Evolutionary conservation across 1,140 invertebrate genomes (phyloP).

Genomic region (Stenopsyche tienmushanensis): DNA sequence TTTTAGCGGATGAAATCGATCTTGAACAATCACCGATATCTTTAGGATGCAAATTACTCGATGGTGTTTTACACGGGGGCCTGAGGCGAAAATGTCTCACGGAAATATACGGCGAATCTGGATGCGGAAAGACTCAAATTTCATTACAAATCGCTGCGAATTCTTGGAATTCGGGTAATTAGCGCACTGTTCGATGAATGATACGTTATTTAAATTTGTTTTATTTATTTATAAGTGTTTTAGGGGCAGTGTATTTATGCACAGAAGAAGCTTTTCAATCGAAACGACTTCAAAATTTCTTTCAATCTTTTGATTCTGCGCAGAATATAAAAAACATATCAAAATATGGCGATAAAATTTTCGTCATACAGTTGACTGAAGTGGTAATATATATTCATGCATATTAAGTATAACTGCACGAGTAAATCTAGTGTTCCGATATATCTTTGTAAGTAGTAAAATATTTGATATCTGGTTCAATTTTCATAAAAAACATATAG

Average conservation of each 20-base stretch:
- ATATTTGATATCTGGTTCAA: too few relatives aligned
- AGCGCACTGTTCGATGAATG: too few relatives aligned
- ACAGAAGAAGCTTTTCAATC: constrained; percentile 77
- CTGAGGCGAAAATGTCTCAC: constrained; percentile 71
- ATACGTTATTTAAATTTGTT: too few relatives aligned
- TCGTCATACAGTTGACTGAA: constrained; percentile 31
- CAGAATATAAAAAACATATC: constrained; percentile 1
- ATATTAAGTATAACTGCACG: too few relatives aligned
- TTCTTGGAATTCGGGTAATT: constrained; percentile 42
- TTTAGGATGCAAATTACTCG: constrained; percentile 63
- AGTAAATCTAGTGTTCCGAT: too few relatives aligned
- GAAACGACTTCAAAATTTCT: constrained; percentile 61
- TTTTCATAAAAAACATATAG: too few relatives aligned
- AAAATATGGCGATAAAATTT: constrained; percentile 39
- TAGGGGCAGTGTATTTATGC: constrained; percentile 72
- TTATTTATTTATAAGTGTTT: not conserved
- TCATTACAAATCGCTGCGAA: constrained; percentile 67
- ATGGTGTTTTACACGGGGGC: constrained; percentile 69
- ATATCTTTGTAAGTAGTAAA: too few relatives aligned
- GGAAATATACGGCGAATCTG: constrained; percentile 81
- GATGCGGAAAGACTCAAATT: constrained; percentile 83
- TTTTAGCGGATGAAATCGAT: not conserved
- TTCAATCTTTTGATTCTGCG: constrained; percentile 11
- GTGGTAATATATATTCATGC: constrained; percentile 7
- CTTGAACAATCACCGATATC: constrained; percentile 57